These are phyloP conservation scores for Lates japonicus DNA, from an alignment of 2,797 vertebrate species.

Conservation along the genomic window DNA sequence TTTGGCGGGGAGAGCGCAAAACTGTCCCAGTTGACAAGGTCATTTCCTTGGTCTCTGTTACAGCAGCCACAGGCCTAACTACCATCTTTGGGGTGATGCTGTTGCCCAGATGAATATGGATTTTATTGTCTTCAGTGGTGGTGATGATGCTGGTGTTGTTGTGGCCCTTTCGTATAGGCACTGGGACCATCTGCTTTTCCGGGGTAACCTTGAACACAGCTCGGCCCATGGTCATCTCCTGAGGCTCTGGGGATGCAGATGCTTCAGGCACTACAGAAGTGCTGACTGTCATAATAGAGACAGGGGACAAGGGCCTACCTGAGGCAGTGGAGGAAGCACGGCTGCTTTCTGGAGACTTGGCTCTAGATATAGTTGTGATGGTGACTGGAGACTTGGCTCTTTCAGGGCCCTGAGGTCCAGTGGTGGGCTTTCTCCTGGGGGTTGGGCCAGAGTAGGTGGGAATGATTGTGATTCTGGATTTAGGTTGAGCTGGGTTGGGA, in stretches of 20 bases:
- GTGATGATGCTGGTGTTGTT: conserved; percentile 92
- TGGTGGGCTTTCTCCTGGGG: conserved; percentile 86
- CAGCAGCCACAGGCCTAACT: conserved; percentile 86
- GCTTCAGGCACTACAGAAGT: conserved; percentile 88
- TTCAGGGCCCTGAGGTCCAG: conserved; percentile 85
- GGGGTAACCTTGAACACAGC: conserved; percentile 97
- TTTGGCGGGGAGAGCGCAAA: conserved; percentile 92
- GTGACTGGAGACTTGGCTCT: conserved; percentile 95
- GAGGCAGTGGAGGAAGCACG: conserved; percentile 76
- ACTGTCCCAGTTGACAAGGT: conserved; percentile 91
- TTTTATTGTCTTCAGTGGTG: conserved; percentile 96
- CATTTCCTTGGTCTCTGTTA: conserved; percentile 90
- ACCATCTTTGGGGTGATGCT: conserved; percentile 87
- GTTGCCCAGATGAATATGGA: conserved; percentile 94
- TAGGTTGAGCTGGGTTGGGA: conserved; percentile 92
- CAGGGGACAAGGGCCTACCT: conserved; percentile 91
- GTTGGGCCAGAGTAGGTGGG: conserved; percentile 89
- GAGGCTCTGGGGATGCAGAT: conserved; percentile 88
- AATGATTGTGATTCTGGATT: conserved; percentile 96
- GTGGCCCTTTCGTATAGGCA: conserved; percentile 91
- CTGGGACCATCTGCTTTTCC: conserved; percentile 94
- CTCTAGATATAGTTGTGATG: conserved; percentile 94
- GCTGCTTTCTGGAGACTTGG: conserved; percentile 89
- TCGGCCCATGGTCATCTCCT: conserved; percentile 94
- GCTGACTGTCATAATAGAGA: conserved; percentile 93